A percentile compares a stretch with the other conserved stretches of the same genome.
Evolutionary conservation across 2,113 vertebrate genomes (phyloP).

Genomic region (Cyanistes caeruleus): DNA sequence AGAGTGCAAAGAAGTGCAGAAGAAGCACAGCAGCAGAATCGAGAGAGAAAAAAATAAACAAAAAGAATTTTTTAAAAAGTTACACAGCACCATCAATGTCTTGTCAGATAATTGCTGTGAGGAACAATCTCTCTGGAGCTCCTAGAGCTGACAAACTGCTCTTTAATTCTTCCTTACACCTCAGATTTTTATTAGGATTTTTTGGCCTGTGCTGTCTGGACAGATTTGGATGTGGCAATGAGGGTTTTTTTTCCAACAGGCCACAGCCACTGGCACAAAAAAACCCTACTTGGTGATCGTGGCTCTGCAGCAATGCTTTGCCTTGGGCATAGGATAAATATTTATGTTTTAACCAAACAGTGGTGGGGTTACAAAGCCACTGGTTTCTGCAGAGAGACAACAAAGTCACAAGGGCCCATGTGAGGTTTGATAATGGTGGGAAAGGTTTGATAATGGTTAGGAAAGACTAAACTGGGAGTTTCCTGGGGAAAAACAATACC

Average conservation of each 20-base stretch:
- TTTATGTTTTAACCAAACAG: neutral
- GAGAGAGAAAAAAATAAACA: too few relatives aligned
- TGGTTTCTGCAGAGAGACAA: neutral
- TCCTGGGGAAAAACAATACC: neutral
- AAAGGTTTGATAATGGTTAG: neutral
- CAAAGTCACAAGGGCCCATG: accelerated
- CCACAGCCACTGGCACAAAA: neutral
- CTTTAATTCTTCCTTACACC: neutral
- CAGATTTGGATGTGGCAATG: neutral
- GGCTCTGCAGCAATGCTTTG: accelerated
- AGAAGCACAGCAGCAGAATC: too few relatives aligned
- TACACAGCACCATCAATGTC: neutral
- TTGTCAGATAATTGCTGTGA: neutral
- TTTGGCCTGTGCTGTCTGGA: neutral
- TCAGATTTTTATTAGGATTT: neutral
- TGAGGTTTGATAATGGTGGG: neutral
- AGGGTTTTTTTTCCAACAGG: neutral
- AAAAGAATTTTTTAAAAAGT: too few relatives aligned
- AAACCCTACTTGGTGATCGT: accelerated
- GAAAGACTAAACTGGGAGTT: neutral
- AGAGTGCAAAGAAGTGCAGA: too few relatives aligned
- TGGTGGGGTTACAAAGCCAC: neutral
- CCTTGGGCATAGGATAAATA: neutral
- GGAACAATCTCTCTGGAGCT: neutral
- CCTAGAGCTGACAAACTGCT: neutral